A percentile compares a stretch with the other conserved stretches of the same genome.
Conservation (phyloP, 2,888 invertebrate species). For the Eupeodes luniger region DNA sequence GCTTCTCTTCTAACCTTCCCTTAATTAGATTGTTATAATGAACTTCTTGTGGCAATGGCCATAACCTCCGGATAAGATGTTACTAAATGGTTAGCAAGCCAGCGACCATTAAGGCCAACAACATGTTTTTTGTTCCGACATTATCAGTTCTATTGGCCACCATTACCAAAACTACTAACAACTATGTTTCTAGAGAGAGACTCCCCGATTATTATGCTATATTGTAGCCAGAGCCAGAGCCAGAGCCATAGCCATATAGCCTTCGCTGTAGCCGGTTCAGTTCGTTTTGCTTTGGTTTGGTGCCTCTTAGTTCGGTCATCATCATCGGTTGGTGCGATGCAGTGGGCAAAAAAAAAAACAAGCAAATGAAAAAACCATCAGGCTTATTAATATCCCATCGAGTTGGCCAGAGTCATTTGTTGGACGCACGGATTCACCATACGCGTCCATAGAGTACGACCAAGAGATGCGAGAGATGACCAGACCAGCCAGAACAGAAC, state of each 20-base stretch:
- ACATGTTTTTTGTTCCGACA: constrained; percentile 72
- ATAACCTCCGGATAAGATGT: constrained; percentile 68
- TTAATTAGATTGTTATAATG: constrained; percentile 79
- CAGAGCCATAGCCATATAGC: too few relatives aligned
- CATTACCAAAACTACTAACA: constrained; percentile 75
- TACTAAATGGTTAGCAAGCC: constrained; percentile 65
- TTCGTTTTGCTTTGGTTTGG: neutral
- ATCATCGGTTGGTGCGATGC: constrained; percentile 29
- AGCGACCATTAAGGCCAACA: constrained; percentile 70
- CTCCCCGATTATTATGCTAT: constrained; percentile 57
- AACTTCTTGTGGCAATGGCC: constrained; percentile 77
- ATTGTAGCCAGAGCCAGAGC: neutral
- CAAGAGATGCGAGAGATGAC: constrained; percentile 55
- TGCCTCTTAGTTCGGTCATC: constrained; percentile 34
- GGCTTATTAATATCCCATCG: constrained; percentile 76
- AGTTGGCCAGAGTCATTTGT: constrained; percentile 71
- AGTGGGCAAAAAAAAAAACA: constrained; percentile 16
- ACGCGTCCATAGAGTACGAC: constrained; percentile 52
- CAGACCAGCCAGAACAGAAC: too few relatives aligned
- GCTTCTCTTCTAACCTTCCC: constrained; percentile 74
- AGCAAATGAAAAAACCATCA: constrained; percentile 44
- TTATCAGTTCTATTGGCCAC: constrained; percentile 76
- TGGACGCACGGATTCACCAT: constrained; percentile 28
- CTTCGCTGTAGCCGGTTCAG: neutral
- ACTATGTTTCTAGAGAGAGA: constrained; percentile 29